phyloP scores from a whole-genome alignment of 2,797 vertebrate genomes.

The Pangasius sanitwongsei region DNA sequence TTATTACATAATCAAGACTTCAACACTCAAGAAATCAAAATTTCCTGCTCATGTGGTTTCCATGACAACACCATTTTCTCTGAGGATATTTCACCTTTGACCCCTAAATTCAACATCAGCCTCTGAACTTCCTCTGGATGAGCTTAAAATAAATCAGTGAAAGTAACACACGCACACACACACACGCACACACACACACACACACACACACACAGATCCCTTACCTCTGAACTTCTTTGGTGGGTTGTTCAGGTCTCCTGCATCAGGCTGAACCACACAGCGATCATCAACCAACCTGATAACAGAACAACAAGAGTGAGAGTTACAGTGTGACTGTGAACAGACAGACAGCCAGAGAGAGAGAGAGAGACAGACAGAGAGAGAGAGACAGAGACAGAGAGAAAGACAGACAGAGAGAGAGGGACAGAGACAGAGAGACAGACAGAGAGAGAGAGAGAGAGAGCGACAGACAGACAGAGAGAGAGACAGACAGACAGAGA shows the following conservation, averaged over 20 bases:
- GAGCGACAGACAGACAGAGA: background rate
- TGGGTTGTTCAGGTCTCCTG: constrained; percentile 95
- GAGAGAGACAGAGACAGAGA: background rate
- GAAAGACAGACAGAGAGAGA: background rate
- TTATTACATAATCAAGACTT: background rate
- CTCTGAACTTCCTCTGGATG: constrained; percentile 71
- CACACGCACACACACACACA: constrained; percentile 13
- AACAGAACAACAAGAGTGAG: constrained; percentile 46
- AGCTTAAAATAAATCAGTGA: constrained; percentile 69
- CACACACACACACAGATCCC: constrained; percentile 17
- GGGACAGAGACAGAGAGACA: background rate
- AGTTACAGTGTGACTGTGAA: background rate
- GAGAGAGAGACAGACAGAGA: background rate
- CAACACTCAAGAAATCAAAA: background rate
- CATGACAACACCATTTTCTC: constrained; percentile 50
- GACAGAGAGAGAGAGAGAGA: background rate
- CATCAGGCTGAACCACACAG: constrained; percentile 96
- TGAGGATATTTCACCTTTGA: constrained; percentile 62
- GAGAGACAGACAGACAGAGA: background rate
- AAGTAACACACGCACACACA: constrained; percentile 28
- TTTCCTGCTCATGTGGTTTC: constrained; percentile 34
- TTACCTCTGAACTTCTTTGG: constrained; percentile 99
- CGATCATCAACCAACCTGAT: constrained; percentile 95
- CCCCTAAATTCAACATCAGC: constrained; percentile 60
- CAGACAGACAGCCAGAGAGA: constrained; percentile 24